These are phyloP conservation scores for Nylanderia fulva DNA, from an alignment of 1,140 invertebrate species.

Conservation along the genomic window DNA sequence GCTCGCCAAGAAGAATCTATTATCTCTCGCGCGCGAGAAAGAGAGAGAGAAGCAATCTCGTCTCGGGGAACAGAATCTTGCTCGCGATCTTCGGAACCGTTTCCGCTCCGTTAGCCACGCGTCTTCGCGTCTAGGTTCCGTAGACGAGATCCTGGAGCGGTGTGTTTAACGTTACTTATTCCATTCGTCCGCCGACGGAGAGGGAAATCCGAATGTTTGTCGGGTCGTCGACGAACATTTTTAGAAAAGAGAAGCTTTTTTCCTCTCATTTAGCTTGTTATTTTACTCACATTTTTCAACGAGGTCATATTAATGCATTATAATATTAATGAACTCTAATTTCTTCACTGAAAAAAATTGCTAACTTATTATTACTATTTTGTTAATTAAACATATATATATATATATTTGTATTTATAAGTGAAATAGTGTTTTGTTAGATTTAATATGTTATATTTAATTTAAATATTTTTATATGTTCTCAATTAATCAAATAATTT, in stretches of 20 bases:
- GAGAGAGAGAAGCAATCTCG: conserved; percentile 29
- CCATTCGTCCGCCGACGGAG: conserved; percentile 4
- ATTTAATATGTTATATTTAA: no score
- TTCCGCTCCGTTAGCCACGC: conserved; percentile 52
- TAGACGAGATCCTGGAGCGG: conserved; percentile 36
- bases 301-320: neutral
- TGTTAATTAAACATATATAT: no score
- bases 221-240: conserved; percentile 1
- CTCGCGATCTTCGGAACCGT: conserved; percentile 46
- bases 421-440: no score
- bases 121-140: conserved; percentile 33
- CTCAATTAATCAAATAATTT: no score
- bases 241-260: neutral
- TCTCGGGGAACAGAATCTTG: conserved; percentile 39
- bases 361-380: no score
- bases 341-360: no score
- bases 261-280: neutral
- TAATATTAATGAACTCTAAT: neutral
- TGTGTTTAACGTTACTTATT: conserved; percentile 51
- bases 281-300: neutral
- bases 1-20: neutral
- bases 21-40: conserved; percentile 29
- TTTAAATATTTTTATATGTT: no score
- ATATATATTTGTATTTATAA: no score
- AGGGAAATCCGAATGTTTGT: neutral